These are phyloP conservation scores for Thunnus thynnus DNA, from an alignment of 2,113 vertebrate species.

Conservation along the genomic window DNA sequence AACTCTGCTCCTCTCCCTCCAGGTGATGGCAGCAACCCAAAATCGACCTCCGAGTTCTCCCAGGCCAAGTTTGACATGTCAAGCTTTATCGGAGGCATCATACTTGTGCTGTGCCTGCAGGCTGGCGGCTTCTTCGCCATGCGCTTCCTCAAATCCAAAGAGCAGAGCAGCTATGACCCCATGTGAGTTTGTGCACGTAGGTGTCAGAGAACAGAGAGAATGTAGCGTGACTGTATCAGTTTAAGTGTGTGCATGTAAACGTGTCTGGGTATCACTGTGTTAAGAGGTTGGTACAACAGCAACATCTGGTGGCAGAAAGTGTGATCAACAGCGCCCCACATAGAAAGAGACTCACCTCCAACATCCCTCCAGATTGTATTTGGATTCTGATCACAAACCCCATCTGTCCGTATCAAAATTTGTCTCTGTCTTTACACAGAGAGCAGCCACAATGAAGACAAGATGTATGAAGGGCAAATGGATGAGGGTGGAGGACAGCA, in stretches of 20 bases:
- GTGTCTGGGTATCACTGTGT: conserved; percentile 1
- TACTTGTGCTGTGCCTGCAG: conserved; percentile 92
- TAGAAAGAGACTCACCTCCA: conserved; percentile 3
- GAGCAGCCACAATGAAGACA: conserved; percentile 79
- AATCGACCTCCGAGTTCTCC: conserved; percentile 76
- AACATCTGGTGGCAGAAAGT: conserved; percentile 66
- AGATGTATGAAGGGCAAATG: conserved; percentile 44
- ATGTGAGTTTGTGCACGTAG: conserved; percentile 87
- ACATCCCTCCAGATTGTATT: conserved; percentile 5
- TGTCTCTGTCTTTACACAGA: conserved; percentile 64
- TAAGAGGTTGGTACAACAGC: conserved; percentile 34
- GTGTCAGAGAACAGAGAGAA: conserved; percentile 22
- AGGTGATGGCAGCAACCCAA: conserved; percentile 58
- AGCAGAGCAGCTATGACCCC: conserved; percentile 92
- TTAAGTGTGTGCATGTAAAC: conserved; percentile 9
- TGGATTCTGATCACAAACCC: conserved; percentile 31
- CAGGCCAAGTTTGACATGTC: conserved; percentile 91
- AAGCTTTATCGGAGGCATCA: conserved; percentile 93
- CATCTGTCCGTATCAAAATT: conserved; percentile 1
- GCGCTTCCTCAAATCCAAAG: conserved; percentile 94
- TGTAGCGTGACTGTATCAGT: not conserved
- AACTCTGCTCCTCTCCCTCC: conserved; percentile 6
- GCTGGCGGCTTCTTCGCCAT: conserved; percentile 88
- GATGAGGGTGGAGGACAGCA: conserved; percentile 39
- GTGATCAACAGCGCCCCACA: conserved; percentile 2